Evolutionary conservation across 2,113 vertebrate genomes (phyloP), one percentile per base, ranked within the genome.

Genomic region (Urocynchramus pylzowi): DNA sequence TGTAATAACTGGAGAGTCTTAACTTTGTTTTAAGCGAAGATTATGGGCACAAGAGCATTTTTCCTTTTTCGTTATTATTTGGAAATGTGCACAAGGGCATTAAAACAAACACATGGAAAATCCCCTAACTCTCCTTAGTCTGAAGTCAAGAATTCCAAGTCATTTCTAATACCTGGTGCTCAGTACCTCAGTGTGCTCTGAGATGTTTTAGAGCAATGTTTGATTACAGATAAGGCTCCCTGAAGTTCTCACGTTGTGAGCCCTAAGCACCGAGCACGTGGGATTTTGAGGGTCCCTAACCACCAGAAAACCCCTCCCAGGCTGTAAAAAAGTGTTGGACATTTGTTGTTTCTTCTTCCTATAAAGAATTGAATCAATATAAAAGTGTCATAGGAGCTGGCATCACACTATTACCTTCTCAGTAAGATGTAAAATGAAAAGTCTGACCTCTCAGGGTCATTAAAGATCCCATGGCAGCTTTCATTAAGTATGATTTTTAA

Each of bases 21-120:
- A 68, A 84, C 59, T 84, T 77, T 44, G 52, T 80, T 94, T 0
- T 10, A 52, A 70, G 80, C 22, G 18, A 93, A 88, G 68, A 44
- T 89, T 84, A 78, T 28, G 80, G 87, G 61, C 95, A 91, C 84
- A 68, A 94, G 93, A 92, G 84, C 91, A 95, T 93, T 96, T 92
- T 88, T 92, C 85, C 53, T 74, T 95, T 65, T 44, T 94, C 82
- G 37, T 94, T 82, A 82, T 60, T 89, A 44, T 93, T 96, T 97
- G 93, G 93, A 96, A 97, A 96, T 78, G 93, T 10, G n/a, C 96
- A 93, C 82, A n/a, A 87, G 93, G 93, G 96, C 89, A 80, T 96
- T 97, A 93, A 71, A 93, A 77, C 82, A 93, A 97, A 74, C 71
- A 83, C 22, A 13, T 0, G 2, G 86, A 96, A 97, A 97, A 96